Conservation (phyloP, 2,888 invertebrate genomes). For the Athrips mouffetella region DNA sequence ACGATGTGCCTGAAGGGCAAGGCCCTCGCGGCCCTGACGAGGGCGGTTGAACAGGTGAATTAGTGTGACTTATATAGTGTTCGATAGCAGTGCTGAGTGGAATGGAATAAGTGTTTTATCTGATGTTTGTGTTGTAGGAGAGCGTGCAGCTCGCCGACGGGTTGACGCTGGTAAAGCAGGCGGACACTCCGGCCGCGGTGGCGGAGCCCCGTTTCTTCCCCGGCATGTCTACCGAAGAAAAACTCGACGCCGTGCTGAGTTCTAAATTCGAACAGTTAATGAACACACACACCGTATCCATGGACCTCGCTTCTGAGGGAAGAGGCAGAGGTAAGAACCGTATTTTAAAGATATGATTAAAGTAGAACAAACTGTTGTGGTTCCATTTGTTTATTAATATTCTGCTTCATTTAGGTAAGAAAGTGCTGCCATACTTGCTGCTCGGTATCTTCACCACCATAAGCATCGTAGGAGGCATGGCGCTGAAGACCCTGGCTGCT, state of each 20-base stretch:
- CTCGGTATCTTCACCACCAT: constrained; percentile 81
- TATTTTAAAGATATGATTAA: background rate
- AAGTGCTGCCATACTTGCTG: constrained; percentile 77
- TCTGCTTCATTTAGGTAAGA: constrained; percentile 60
- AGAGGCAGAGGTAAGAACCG: constrained; percentile 64
- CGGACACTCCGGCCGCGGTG: constrained; percentile 70
- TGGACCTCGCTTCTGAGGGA: constrained; percentile 78
- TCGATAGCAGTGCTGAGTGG: constrained; percentile 35
- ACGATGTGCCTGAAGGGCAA: constrained; percentile 80
- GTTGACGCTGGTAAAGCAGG: constrained; percentile 78
- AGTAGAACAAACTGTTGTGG: background rate
- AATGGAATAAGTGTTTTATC: constrained; percentile 29
- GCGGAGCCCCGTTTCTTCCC: constrained; percentile 78
- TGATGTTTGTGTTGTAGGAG: constrained; percentile 67
- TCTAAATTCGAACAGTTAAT: constrained; percentile 79
- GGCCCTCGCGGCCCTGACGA: constrained; percentile 76
- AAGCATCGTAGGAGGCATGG: constrained; percentile 83
- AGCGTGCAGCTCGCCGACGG: constrained; percentile 80
- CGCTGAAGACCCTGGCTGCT: constrained; percentile 82
- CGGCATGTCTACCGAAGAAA: constrained; percentile 76
- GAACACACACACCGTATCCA: constrained; percentile 80
- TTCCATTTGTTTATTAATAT: constrained; percentile 17
- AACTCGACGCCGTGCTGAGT: constrained; percentile 71
- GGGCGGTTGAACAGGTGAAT: constrained; percentile 79
- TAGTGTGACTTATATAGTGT: constrained; percentile 30